Evolutionary conservation across 2,888 invertebrate genomes (phyloP), one percentile per base, ranked within the genome.

Genomic region (Catotricha subobsoleta): DNA sequence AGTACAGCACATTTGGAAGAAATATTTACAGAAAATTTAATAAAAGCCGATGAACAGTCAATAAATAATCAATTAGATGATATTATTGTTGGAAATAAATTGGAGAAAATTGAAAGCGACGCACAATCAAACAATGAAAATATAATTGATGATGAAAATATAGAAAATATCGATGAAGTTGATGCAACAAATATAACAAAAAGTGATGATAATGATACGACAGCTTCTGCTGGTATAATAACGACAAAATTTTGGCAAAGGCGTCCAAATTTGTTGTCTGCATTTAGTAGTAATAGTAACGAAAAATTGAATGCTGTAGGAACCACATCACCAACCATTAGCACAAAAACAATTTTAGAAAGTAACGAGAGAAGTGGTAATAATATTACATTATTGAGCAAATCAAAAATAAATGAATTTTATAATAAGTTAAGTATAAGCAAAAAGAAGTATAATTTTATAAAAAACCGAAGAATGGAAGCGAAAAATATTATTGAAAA

Each of bases 401-500:
- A 43, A 39, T 28, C 33, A 2, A 48, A 48, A 44, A 42, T 48
- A 29, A 47, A 47, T 44, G 47, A 47, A 35, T 45, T 48, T 39
- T 48, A 48, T 40, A 45, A 48, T 41, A 46, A 43, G 28, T 40
- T 47, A 30, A 39, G 37, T 30, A 40, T 45, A 18, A 48, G 41
- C 41, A 47, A 43, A 42, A 33, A 31, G 6, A 27, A 27, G 12
- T 39, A 29, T 18, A 28, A 39, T 39, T 29, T 29, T 7, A 39
- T 39, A 9, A 39, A 20, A 18, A 27, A 28, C 8, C 39, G 39
- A 18, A 39, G 29, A 39, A 39, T 39, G 39, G 39, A 39, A 39
- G 29, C 28, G 15, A 28, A 38, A 38, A 38, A 38, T 25, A 8
- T 25, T 8, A 25, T 10, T 25, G 25, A 25, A 25, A 25, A 10